These are phyloP conservation scores for Congeria kusceri DNA, from an alignment of 2,888 invertebrate species.

Conservation along the genomic window DNA sequence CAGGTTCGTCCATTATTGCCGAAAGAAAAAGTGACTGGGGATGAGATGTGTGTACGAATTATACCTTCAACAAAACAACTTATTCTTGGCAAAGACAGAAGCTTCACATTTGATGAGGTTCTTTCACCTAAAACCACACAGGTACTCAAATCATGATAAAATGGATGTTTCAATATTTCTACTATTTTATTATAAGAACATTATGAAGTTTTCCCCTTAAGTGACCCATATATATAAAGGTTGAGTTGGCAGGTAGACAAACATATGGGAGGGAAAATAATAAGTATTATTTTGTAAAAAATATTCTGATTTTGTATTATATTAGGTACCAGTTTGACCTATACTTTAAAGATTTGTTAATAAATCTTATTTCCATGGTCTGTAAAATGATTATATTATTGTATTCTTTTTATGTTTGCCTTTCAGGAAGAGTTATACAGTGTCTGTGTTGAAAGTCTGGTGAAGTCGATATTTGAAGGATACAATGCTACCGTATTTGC, in stretches of 20 bases:
- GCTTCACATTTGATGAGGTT: slow-evolving; percentile 94
- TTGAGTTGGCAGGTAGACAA: too few relatives aligned
- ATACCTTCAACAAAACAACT: slow-evolving; percentile 85
- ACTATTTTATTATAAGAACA: background rate
- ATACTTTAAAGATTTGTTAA: too few relatives aligned
- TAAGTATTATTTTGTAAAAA: background rate
- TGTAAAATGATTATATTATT: background rate
- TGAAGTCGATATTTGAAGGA: slow-evolving; percentile 87
- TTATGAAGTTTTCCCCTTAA: too few relatives aligned
- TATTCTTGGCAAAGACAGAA: slow-evolving; percentile 89
- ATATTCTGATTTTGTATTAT: background rate
- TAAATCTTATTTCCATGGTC: too few relatives aligned
- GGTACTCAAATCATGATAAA: slow-evolving; percentile 80
- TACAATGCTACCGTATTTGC: slow-evolving; percentile 98
- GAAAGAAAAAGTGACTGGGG: slow-evolving; percentile 83
- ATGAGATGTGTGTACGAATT: slow-evolving; percentile 82
- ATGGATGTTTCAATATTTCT: too few relatives aligned
- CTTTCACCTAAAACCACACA: slow-evolving; percentile 90
- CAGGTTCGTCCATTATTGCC: slow-evolving; percentile 84
- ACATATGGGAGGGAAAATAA: background rate
- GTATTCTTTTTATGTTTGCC: background rate
- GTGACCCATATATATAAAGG: too few relatives aligned
- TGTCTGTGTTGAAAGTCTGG: slow-evolving; percentile 82
- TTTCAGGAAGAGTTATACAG: slow-evolving; percentile 83
- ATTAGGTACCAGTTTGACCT: background rate